Base-by-base conservation (phyloP, 2,888 invertebrate genomes). In the Nymphalis c-album region DNA sequence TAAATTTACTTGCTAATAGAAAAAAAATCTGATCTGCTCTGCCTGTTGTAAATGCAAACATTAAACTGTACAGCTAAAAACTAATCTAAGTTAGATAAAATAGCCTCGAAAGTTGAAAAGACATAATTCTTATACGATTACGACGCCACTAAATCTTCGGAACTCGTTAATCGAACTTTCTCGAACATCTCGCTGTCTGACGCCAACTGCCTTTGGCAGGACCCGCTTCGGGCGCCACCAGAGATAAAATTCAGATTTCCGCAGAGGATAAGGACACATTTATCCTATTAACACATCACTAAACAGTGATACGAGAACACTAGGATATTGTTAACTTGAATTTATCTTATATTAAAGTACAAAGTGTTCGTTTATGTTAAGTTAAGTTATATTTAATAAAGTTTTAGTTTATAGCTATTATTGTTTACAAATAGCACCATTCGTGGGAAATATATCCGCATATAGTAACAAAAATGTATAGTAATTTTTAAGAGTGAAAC, bases 121-220 rank as follows among this genome's bases (percentile, higher is more conserved):
- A 79, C 83, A 85, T 87, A 87, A 88, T 89, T 88, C 88, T 87
- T 85, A 83, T 81, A 81, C 84, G 86, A 87, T 90, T 86, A 88
- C 85, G 78, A 78, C 75, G 74, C 81, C 81, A 89, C 86, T 90
- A 90, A 90, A 90, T 90, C 90, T 90, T 87, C 77, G 74, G 80
- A 88, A 88, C 87, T 90, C 89, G 88, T 90, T 90, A 89, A 90
- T 90, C 86, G 88, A 90, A 90, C 80, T 90, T 89, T 88, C 83
- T 82, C 81, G 82, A 85, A 85, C 86, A 87, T 84, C 80, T 78
- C 76, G 77, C 82, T 83, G 82, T 76, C 83, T 85, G 88, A 85
- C 88, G 88, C 87, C 86, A 86, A 86, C 88, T 89, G 89, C 85
- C 87, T 85, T 86, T 89, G 89, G 86, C 90, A 90, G 84, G 79